Percentiles rank a stretch among this genome's conserved stretches.
Conservation (phyloP, 2,113 vertebrate species). For the Sminthopsis crassicaudata region DNA sequence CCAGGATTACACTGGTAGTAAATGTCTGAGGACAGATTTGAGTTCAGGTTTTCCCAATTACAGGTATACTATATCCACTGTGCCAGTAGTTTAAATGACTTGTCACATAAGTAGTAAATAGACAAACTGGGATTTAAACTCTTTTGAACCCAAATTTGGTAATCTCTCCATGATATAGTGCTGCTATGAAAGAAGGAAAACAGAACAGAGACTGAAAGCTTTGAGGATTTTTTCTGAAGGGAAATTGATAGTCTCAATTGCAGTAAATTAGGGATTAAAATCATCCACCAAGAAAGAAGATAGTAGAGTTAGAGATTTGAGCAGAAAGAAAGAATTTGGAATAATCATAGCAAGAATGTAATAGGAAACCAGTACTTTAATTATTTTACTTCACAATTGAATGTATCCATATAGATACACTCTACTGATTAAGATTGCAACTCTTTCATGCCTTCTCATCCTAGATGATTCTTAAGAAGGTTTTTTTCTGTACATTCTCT, state of each 20-base stretch:
- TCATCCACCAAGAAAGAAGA: background rate
- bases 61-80: background rate
- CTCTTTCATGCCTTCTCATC: background rate
- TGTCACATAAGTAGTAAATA: background rate
- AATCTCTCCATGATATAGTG: background rate
- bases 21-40: background rate
- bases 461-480: background rate
- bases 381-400: background rate
- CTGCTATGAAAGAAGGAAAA: background rate
- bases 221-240: background rate
- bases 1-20: background rate
- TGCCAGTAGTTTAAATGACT: background rate
- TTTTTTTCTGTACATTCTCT: background rate
- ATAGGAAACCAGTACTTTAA: background rate
- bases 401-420: background rate
- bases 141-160: background rate
- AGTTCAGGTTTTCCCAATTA: background rate
- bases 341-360: background rate
- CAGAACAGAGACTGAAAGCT: background rate
- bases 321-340: conserved; percentile 18
- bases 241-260: conserved; percentile 20
- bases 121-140: background rate
- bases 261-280: background rate
- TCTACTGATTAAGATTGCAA: background rate
- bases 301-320: background rate